Evolutionary conservation across 2,888 invertebrate species (phyloP).

Genomic region (Hemicrepidius hirtus): DNA sequence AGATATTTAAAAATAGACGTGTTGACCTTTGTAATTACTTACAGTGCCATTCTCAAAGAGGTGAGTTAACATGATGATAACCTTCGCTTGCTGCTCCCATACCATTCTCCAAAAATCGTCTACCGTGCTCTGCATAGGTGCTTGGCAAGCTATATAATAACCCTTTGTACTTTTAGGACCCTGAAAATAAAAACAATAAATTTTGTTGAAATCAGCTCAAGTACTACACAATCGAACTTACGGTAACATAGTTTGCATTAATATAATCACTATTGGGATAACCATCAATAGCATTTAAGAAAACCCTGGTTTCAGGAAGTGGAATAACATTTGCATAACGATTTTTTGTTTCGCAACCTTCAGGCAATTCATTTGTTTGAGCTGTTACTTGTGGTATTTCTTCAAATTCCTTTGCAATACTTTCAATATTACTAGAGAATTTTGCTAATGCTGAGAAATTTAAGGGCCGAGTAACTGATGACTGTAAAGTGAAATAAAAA

Average conservation of each 20-base stretch:
- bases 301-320: conserved; percentile 91
- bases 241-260: conserved; percentile 94
- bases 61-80: conserved; percentile 93
- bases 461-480: conserved; percentile 83
- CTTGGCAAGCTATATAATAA: conserved; percentile 95
- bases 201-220: not conserved
- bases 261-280: conserved; percentile 92
- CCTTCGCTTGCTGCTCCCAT: conserved; percentile 94
- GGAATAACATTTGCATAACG: conserved; percentile 96
- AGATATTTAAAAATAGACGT: conserved; percentile 1
- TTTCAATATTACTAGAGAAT: conserved; percentile 81
- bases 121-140: conserved; percentile 89
- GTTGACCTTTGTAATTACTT: conserved; percentile 64
- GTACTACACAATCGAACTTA: conserved; percentile 73
- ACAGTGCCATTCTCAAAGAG: conserved; percentile 92
- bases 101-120: conserved; percentile 97
- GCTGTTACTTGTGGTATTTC: conserved; percentile 87
- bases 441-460: conserved; percentile 86
- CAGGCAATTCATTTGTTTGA: conserved; percentile 87
- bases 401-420: conserved; percentile 87
- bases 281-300: conserved; percentile 81
- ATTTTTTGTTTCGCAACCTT: conserved; percentile 93
- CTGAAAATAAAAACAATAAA: conserved; percentile 72
- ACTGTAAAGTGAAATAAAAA: conserved; percentile 66
- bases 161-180: conserved; percentile 89